Conservation (phyloP, 1,140 invertebrate genomes). For the Melipona quadrifasciata region DNA sequence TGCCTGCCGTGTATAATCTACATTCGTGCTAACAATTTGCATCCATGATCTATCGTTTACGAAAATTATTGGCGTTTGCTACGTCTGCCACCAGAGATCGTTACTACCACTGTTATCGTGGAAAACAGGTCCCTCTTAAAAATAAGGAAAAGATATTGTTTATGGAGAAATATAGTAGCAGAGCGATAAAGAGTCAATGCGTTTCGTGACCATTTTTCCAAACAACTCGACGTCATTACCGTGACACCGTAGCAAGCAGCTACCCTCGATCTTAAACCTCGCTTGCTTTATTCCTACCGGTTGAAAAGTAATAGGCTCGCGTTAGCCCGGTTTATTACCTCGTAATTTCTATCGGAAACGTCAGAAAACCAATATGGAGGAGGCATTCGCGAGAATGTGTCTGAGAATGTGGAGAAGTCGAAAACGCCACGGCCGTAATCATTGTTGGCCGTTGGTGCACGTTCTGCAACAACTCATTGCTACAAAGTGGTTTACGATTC, state of each 20-base stretch:
- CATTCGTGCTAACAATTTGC: no score
- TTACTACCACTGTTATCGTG: background rate
- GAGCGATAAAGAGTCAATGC: background rate
- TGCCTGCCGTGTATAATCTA: no score
- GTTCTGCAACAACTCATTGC: slow-evolving; percentile 49
- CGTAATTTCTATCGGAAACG: slow-evolving; percentile 61
- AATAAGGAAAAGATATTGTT: background rate
- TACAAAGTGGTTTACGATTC: slow-evolving; percentile 62
- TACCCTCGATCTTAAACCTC: slow-evolving; percentile 32
- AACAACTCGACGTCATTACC: slow-evolving; percentile 49
- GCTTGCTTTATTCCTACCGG: slow-evolving; percentile 35
- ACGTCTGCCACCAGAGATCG: no score
- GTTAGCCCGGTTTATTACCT: slow-evolving; percentile 60
- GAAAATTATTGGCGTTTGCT: no score
- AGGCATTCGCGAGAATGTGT: slow-evolving; percentile 6
- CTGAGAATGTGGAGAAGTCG: slow-evolving; percentile 7
- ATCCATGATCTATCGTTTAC: no score
- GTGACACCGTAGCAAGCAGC: slow-evolving; percentile 16
- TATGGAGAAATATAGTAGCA: background rate
- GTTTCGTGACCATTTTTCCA: background rate
- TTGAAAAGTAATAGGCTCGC: slow-evolving; percentile 58
- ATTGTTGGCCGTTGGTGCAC: background rate
- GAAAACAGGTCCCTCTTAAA: background rate
- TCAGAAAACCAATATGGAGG: slow-evolving; percentile 57
- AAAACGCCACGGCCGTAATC: background rate